Evolutionary conservation across 2,888 invertebrate species (phyloP).

Genomic region (Melinaea menophilus): DNA sequence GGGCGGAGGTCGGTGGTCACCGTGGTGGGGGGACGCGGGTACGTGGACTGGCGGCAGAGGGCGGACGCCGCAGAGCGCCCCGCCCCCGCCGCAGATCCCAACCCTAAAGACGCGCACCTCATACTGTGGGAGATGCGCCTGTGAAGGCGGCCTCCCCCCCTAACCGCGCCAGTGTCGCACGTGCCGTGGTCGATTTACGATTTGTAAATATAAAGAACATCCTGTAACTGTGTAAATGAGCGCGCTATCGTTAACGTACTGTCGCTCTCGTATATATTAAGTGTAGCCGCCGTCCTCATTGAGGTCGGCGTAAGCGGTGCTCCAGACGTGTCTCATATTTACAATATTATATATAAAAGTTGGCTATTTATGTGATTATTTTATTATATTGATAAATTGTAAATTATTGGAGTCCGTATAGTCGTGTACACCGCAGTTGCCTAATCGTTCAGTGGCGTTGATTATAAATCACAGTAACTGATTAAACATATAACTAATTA

Average conservation of each 20-base stretch:
- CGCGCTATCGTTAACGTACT: constrained; percentile 39
- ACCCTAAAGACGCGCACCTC: constrained; percentile 91
- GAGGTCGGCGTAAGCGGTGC: no score
- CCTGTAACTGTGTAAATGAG: constrained; percentile 47
- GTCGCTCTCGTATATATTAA: constrained; percentile 19
- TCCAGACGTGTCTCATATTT: constrained; percentile 56
- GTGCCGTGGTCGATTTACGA: neutral
- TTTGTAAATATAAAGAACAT: constrained; percentile 40
- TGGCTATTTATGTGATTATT: constrained; percentile 67
- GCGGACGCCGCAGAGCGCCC: constrained; percentile 80
- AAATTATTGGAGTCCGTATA: constrained; percentile 19
- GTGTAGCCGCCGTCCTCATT: no score
- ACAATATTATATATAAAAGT: constrained; percentile 57
- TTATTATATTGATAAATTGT: constrained; percentile 45
- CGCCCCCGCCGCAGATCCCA: constrained; percentile 80
- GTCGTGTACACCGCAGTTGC: constrained; percentile 9
- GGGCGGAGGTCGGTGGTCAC: constrained; percentile 87
- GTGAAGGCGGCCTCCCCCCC: constrained; percentile 49
- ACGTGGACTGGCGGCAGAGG: constrained; percentile 90
- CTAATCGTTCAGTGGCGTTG: no score
- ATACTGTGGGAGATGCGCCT: constrained; percentile 88
- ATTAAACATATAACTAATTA: neutral
- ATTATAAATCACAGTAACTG: no score
- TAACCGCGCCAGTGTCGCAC: no score
- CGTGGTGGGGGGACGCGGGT: constrained; percentile 92